Percentiles rank a stretch among this genome's conserved stretches.
phyloP scores from a whole-genome alignment of 2,113 vertebrate genomes.

The Phocoena phocoena region DNA sequence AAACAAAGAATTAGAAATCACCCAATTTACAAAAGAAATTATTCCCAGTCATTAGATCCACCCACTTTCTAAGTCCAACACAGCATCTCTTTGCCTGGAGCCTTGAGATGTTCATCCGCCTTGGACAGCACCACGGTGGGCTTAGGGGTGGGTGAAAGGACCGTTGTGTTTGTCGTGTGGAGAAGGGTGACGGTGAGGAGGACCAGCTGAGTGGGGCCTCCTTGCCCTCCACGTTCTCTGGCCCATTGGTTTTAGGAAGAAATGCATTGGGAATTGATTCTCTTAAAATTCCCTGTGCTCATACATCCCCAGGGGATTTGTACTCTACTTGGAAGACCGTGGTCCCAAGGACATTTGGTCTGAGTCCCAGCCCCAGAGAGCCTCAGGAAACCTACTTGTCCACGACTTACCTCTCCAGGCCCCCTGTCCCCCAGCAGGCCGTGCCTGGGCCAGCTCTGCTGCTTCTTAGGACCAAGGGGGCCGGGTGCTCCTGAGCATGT shows the following conservation, averaged over 20 bases:
- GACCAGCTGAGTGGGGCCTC: accelerated
- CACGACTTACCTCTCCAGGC: accelerated
- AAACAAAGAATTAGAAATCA: background rate
- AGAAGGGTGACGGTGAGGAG: background rate
- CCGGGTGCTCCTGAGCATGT: accelerated
- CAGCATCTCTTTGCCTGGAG: background rate
- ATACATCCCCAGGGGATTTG: background rate
- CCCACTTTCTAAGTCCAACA: background rate
- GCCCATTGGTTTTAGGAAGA: background rate
- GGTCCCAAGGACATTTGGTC: background rate
- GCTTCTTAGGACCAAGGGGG: accelerated
- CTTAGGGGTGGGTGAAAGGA: too few relatives aligned
- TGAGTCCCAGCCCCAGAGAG: background rate
- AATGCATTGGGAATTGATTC: background rate
- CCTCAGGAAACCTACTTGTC: background rate
- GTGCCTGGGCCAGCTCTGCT: background rate
- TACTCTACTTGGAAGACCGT: background rate
- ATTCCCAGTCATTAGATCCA: background rate
- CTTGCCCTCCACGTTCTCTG: background rate
- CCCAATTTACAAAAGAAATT: background rate
- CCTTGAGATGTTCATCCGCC: too few relatives aligned
- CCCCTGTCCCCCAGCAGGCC: too few relatives aligned
- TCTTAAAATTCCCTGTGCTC: background rate
- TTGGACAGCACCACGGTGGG: accelerated
- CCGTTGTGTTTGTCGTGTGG: accelerated